phyloP scores from a whole-genome alignment of 2,113 vertebrate genomes.

The Leptocoma aspasia region DNA sequence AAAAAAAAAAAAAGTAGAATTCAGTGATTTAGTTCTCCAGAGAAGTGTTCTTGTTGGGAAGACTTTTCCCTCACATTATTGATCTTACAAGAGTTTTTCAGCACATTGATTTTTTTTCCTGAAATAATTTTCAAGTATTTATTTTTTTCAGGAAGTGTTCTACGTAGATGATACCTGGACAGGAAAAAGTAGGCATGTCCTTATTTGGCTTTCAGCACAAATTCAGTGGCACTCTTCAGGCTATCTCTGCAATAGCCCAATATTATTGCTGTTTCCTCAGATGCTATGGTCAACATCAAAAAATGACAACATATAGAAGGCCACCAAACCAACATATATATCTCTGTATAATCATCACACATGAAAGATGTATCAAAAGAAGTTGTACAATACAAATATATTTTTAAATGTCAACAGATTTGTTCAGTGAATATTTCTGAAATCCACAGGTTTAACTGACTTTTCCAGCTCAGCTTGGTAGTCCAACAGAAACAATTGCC shows the following conservation, averaged over 20 bases:
- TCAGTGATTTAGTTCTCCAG: background rate
- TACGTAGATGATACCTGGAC: background rate
- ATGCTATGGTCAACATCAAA: background rate
- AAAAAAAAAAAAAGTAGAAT: background rate
- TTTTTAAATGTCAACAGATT: background rate
- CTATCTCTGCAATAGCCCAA: background rate
- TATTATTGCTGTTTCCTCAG: background rate
- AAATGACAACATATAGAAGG: background rate
- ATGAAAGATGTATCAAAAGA: background rate
- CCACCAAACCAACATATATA: background rate
- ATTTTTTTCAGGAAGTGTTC: background rate
- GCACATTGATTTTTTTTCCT: background rate
- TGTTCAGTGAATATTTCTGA: background rate
- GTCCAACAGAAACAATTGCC: background rate
- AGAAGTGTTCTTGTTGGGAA: background rate
- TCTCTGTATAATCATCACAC: background rate
- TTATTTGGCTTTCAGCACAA: background rate
- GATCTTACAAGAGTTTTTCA: background rate
- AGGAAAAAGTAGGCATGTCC: background rate
- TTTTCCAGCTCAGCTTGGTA: background rate
- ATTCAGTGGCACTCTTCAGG: background rate
- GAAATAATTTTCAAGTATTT: background rate
- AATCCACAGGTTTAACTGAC: background rate
- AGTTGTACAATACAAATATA: background rate
- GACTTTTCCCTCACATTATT: background rate